Evolutionary conservation across 2,797 vertebrate species (phyloP), one percentile per base, ranked within the genome.

Genomic region (Acestrorhynchus altus): DNA sequence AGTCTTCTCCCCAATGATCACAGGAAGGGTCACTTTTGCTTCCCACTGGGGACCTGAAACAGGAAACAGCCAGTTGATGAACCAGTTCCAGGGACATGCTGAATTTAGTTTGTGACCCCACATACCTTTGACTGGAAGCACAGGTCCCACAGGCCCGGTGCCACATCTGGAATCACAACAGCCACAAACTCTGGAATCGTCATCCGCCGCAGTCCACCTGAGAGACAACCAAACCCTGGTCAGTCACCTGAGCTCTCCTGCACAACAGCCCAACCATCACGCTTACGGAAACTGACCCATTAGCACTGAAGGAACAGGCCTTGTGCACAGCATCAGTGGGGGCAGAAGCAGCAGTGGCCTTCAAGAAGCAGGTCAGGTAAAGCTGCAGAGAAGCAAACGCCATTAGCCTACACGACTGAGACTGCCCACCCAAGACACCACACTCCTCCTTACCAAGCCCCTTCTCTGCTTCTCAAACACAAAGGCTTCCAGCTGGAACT

Each of bases 401-500:
- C 6, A 10, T 5, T 13, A 31, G 35, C 7, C 26, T 16, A 49
- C 20, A 20, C 6, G 44, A 24, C 24, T 24, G 20, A 24, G 12
- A 60, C 12, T 31, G 2, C 2, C 10, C 10, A 2, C 10, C 7
- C 57, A 13, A 0, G 13, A 15, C 13, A 51, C 47, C 18, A 15
- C 47, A 51, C 9, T 26, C 8, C 79, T 35, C 31, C 31, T 35
- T 35, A 35, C 31, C 31, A 35, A 6, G 31, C 31, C 31, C 2
- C 31, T 35, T 35, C 31, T 35, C 31, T 35, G 31, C 31, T 35
- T 2, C 31, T 35, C 31, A 35, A 35, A 35, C 31, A 61, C 89
- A 71, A 94, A 93, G 22, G 91, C 89, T 51, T 92, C 90, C 71
- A 93, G 8, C 79, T 87, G 83, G 85, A 94, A 87, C 11, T 71